Conservation (phyloP, 2,888 invertebrate genomes). For the Nomada fabriciana region DNA sequence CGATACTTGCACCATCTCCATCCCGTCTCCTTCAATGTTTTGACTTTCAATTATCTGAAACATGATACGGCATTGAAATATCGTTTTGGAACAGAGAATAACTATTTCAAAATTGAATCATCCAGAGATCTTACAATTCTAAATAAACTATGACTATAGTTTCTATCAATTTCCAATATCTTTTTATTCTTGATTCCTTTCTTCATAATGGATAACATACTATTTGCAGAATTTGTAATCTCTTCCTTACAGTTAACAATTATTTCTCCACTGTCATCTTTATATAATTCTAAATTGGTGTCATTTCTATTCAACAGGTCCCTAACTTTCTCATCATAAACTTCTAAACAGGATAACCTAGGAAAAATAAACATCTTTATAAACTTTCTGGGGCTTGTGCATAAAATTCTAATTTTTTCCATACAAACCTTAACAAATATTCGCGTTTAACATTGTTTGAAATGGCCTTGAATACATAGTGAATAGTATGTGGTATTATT, state of each 20-base stretch:
- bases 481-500: constrained; percentile 90
- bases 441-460: constrained; percentile 88
- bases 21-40: constrained; percentile 85
- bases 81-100: background rate
- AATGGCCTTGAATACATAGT: constrained; percentile 89
- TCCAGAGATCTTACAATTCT: constrained; percentile 89
- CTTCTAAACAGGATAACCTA: constrained; percentile 94
- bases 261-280: constrained; percentile 87
- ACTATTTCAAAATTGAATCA: constrained; percentile 15
- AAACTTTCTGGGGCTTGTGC: background rate
- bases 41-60: constrained; percentile 88
- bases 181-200: constrained; percentile 89
- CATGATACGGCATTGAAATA: constrained; percentile 3
- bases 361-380: constrained; percentile 20
- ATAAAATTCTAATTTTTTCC: background rate
- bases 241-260: constrained; percentile 88
- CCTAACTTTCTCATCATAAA: constrained; percentile 93
- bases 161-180: constrained; percentile 93
- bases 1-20: constrained; percentile 89
- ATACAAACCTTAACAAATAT: constrained; percentile 88
- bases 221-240: constrained; percentile 87
- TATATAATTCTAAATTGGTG: constrained; percentile 88
- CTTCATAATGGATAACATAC: constrained; percentile 87
- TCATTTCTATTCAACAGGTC: constrained; percentile 89
- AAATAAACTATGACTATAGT: constrained; percentile 95